phyloP scores from a whole-genome alignment of 2,797 vertebrate species.

The Naso thynnoides region DNA sequence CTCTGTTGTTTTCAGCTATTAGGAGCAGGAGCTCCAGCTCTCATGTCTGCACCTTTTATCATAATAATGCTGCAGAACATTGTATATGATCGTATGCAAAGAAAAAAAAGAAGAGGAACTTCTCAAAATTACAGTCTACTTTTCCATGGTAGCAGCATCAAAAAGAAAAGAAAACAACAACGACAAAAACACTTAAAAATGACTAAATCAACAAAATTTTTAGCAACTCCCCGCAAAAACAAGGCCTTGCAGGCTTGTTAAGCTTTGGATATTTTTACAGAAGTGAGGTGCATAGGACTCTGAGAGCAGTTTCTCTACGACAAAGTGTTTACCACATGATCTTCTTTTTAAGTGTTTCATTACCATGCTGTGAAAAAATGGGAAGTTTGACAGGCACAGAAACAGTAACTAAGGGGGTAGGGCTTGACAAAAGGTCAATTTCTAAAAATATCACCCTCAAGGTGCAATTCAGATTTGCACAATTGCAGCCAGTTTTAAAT shows the following conservation, averaged over 20 bases:
- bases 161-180: too few species aligned
- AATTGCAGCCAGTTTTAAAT: neutral
- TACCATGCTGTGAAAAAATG: neutral
- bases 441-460: constrained; percentile 11
- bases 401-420: neutral
- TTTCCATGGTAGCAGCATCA: too few species aligned
- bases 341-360: neutral
- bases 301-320: neutral
- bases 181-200: too few species aligned
- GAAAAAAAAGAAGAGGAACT: too few species aligned
- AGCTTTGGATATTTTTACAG: neutral
- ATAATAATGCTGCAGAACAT: too few species aligned
- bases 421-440: neutral
- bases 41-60: too few species aligned
- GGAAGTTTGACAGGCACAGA: neutral
- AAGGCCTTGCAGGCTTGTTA: neutral
- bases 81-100: too few species aligned
- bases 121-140: too few species aligned
- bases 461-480: neutral
- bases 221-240: too few species aligned
- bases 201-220: too few species aligned
- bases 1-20: too few species aligned
- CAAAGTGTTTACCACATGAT: neutral
- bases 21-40: too few species aligned
- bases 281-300: neutral